Conservation (phyloP, 2,888 invertebrate species). For the Rutpela maculata region DNA sequence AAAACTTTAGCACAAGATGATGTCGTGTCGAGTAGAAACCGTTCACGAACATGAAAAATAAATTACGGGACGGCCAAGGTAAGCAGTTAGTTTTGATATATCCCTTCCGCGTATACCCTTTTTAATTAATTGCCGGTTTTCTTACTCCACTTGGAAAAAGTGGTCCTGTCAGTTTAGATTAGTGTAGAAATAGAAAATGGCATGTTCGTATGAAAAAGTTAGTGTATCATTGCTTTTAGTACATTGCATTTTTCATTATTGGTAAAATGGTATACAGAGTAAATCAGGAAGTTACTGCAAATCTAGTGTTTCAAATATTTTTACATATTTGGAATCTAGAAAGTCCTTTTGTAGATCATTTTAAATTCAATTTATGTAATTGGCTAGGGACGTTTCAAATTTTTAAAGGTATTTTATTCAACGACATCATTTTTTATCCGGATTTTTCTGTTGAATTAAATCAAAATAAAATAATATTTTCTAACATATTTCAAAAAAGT, state of each 20-base stretch:
- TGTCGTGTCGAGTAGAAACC: not conserved
- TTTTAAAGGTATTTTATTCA: too few species aligned
- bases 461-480: too few species aligned
- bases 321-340: too few species aligned
- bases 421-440: too few species aligned
- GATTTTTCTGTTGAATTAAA: too few species aligned
- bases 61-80: constrained; percentile 31
- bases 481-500: too few species aligned
- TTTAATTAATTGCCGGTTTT: constrained; percentile 15
- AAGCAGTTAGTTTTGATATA: constrained; percentile 32
- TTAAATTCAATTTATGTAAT: too few species aligned
- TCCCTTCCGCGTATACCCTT: constrained; percentile 9
- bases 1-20: not conserved
- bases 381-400: too few species aligned
- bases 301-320: too few species aligned
- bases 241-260: constrained; percentile 5
- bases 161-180: constrained; percentile 35
- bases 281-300: too few species aligned
- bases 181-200: constrained; percentile 31
- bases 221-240: constrained; percentile 25
- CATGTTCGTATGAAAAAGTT: constrained; percentile 23
- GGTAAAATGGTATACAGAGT: too few species aligned
- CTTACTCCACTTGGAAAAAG: constrained; percentile 4
- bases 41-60: constrained; percentile 18
- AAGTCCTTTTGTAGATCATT: too few species aligned